phyloP scores from a whole-genome alignment of 2,113 vertebrate species.

The Hemibagrus wyckioides region DNA sequence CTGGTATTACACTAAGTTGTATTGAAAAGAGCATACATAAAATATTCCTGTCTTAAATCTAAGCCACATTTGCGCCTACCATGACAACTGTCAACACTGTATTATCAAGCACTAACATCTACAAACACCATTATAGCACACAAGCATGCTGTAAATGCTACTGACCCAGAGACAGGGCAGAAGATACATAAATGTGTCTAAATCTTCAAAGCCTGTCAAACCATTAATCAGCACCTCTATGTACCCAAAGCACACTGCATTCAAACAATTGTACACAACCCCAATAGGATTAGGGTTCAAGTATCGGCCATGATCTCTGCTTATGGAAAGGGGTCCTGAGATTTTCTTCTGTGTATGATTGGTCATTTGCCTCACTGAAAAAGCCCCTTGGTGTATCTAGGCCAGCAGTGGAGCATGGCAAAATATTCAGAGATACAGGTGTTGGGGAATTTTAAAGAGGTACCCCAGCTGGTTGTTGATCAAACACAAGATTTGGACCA shows the following conservation, averaged over 20 bases:
- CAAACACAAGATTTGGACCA: constrained; percentile 61
- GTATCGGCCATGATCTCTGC: constrained; percentile 42
- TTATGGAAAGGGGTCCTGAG: constrained; percentile 18
- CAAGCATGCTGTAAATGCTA: constrained; percentile 22
- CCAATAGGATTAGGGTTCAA: constrained; percentile 44
- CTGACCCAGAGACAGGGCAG: constrained; percentile 39
- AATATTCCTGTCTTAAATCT: constrained; percentile 31
- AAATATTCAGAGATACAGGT: constrained; percentile 71
- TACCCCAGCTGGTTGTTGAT: constrained; percentile 58
- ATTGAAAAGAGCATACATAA: constrained; percentile 11
- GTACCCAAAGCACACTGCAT: constrained; percentile 28
- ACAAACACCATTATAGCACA: constrained; percentile 41
- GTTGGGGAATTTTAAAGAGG: constrained; percentile 58
- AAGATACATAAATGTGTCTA: constrained; percentile 30
- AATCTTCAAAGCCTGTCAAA: constrained; percentile 51
- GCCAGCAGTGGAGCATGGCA: constrained; percentile 61
- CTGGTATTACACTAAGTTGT: not conserved
- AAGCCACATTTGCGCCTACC: constrained; percentile 40
- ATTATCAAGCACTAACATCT: constrained; percentile 40
- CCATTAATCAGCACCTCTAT: constrained; percentile 44
- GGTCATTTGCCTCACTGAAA: constrained; percentile 61
- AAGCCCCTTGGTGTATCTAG: constrained; percentile 56
- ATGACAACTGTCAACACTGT: constrained; percentile 44
- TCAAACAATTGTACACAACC: constrained; percentile 20
- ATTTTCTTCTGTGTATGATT: constrained; percentile 30